These are phyloP conservation scores for Microcebus lehilahytsara DNA, from an alignment of 2,113 vertebrate species.

Conservation along the genomic window DNA sequence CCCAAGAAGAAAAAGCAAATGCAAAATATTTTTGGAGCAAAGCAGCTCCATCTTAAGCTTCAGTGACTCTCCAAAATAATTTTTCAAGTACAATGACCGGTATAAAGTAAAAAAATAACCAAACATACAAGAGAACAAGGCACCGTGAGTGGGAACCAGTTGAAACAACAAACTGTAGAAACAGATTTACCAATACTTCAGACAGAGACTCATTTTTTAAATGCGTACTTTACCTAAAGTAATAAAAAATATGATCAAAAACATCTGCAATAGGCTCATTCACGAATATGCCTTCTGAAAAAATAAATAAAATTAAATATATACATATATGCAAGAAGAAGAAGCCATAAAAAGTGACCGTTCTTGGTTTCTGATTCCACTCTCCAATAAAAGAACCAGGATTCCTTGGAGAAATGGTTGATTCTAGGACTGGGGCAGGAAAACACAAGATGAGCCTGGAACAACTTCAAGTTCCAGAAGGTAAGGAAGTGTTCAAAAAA, in stretches of 20 bases:
- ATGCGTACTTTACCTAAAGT: not conserved
- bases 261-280: not conserved
- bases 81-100: not conserved
- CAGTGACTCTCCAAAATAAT: slow-evolving; percentile 33
- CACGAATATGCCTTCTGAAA: too few relatives aligned
- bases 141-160: not conserved
- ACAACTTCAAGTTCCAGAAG: not conserved
- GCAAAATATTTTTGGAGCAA: not conserved
- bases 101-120: slow-evolving; percentile 19
- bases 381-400: not conserved
- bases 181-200: slow-evolving; percentile 4
- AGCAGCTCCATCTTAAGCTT: not conserved
- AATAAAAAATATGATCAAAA: slow-evolving; percentile 11
- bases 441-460: not conserved
- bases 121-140: not conserved
- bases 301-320: too few relatives aligned
- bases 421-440: not conserved
- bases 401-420: not conserved
- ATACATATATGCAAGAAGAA: not conserved
- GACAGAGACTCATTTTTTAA: not conserved
- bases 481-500: not conserved
- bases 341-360: not conserved
- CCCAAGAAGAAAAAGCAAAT: not conserved
- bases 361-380: not conserved
- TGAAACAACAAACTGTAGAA: slow-evolving; percentile 23